Base-by-base conservation (phyloP, 2,113 vertebrate species). In the Scatophagus argus region DNA sequence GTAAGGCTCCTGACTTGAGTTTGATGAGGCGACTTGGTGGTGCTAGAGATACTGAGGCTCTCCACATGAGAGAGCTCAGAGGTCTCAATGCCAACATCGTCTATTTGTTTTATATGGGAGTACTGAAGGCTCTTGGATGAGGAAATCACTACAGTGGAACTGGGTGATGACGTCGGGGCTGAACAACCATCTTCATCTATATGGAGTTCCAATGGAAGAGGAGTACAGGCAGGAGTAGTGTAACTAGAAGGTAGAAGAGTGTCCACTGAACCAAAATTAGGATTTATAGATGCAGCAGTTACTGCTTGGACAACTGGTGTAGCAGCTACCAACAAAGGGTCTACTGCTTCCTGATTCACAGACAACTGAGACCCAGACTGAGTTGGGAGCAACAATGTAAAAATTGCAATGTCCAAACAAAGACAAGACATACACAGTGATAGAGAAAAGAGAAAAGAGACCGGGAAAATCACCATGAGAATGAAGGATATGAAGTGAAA, bases 311-410 rank as follows among this genome's bases (percentile, higher is more conserved):
- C 61, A 67, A 66, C 39, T 2, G 77, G 29, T 63, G 73, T 71
- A 74, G 38, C 74, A 34, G 63, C 25, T 2, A 52, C 21, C 13
- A 69, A 23, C 23, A 70, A 68, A 38, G 65, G 17, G 4, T 93
- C 92, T 38, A 63, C 64, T 19, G 76, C 52, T 86, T 96, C 95
- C 65, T 93, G 92, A 89, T 89, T 93, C 83, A 95, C 77, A 80
- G 93, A 95, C 77, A 93, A 77, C 81, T 95, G 94, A 82, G 96
- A 96, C 87, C 92, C 95, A 67, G 96, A 96, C 97, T 99, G 91
- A 83, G 90, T 67, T 3, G 58, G 84, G 69, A 86, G 62, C 16
- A 72, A 29, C 60, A 58, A 44, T 36, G 55, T 58, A 49, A 66
- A 49, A 55, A 62, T 60, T 0, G 7, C 27, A 39, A 69, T 59